Evolutionary conservation across 2,113 vertebrate genomes (phyloP), one percentile per base, ranked within the genome.

Genomic region (Thymallus thymallus): DNA sequence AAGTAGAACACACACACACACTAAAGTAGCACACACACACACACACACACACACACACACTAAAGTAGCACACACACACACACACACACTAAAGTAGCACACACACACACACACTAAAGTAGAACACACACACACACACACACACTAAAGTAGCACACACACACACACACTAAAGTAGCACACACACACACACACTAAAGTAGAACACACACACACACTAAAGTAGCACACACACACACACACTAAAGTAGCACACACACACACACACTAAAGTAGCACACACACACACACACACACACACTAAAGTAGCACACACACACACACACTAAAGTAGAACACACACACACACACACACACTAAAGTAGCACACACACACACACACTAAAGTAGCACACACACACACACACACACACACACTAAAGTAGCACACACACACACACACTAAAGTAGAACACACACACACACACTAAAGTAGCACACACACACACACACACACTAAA

Each of bases 371-470:
- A 22, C 83, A 74, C 69, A 71, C 46, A 24, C n/a, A 48, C 29
- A 45, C 66, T 26, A 26, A 26, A 26, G 26, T 26, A 26, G 26
- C 26, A 26, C 26, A 26, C 2, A 68, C 66, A 55, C n/a, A n/a
- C n/a, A n/a, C n/a, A n/a, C n/a, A n/a, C n/a, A n/a, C 62, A 29
- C 14, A 13, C 61, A 63, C 24, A 63, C 61, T n/a, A n/a, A 35
- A 35, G 32, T 35, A 35, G 32, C 32, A 63, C 61, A 63, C 22
- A 63, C 61, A 63, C 22, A 62, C 60, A 62, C 60, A 65, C 5
- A 48, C 22, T n/a, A n/a, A n/a, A n/a, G n/a, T n/a, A n/a, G n/a
- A n/a, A n/a, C 32, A 45, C 35, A 22, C 83, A 74, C 69, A 71
- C 46, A 24, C n/a, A 48, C 29, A 45, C 66, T 26, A 26, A 26